A percentile compares a stretch with the other conserved stretches of the same genome.
phyloP scores from a whole-genome alignment of 1,140 invertebrate genomes.

The Nasonia giraulti region DNA sequence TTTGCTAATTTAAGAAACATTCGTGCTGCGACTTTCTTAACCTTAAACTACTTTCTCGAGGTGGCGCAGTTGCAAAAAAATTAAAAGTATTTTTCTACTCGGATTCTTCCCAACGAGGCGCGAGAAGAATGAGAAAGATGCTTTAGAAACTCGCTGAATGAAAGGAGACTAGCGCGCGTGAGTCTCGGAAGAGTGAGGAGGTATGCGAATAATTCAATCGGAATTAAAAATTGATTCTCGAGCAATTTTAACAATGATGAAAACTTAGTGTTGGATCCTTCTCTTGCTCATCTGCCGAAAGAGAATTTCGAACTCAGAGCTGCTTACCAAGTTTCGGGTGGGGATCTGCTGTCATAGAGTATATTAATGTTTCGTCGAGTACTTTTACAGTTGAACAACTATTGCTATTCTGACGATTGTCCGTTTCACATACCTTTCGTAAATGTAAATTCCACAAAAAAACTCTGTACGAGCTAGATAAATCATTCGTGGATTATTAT shows the following conservation, averaged over 20 bases:
- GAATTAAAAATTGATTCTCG: conserved; percentile 39
- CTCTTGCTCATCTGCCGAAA: not conserved
- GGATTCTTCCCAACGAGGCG: no score
- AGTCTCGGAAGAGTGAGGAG: not conserved
- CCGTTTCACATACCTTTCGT: not conserved
- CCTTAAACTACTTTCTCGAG: no score
- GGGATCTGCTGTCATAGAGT: not conserved
- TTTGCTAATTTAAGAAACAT: no score
- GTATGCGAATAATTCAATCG: not conserved
- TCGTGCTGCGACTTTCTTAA: no score
- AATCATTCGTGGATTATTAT: conserved; percentile 31
- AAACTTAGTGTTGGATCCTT: conserved; percentile 5
- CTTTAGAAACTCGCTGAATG: not conserved
- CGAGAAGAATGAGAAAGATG: not conserved
- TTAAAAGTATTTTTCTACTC: no score
- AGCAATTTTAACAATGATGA: conserved; percentile 24
- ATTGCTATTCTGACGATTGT: no score
- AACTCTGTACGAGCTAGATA: not conserved
- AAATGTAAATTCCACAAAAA: not conserved
- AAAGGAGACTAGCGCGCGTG: no score
- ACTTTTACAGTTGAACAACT: no score
- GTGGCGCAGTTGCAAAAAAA: no score
- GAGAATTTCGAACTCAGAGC: not conserved
- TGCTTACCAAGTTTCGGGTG: conserved; percentile 7
- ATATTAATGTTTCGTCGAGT: no score